Base-by-base conservation (phyloP, 2,113 vertebrate genomes). In the Mus musculus region DNA sequence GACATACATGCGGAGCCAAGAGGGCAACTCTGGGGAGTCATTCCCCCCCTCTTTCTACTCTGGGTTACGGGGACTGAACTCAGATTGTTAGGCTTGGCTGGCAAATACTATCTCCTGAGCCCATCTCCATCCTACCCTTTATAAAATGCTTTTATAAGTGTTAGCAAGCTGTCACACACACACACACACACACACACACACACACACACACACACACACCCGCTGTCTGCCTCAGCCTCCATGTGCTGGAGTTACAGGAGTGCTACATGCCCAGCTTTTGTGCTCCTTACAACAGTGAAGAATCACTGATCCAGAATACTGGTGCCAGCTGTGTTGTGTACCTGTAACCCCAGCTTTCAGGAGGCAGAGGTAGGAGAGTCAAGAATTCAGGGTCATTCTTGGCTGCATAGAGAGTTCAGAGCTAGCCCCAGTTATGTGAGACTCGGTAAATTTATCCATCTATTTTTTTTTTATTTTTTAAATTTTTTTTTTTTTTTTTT, bases 61-160 rank as follows among this genome's bases (percentile, higher is more conserved):
- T 26, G 54, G 5, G 20, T 14, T 36, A 36, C 22, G 7, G 52
- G 54, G 22, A 7, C 4, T 85, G 59, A 42, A 30, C 59, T 30
- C n/a, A 17, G 22, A 26, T 85, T 22, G 7, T 63, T 26, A 8
- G 36, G 56, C 81, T 84, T 84, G n/a, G 6, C 20, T 63, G n/a
- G 14, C n/a, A 42, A 59, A 59, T 9, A 59, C 78, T 39, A 63
- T 63, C 59, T 63, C 24, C n/a, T 42, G 22, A 16, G 81, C 22
- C n/a, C n/a, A 26, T 42, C 24, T 69, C 56, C n/a, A 63, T 84
- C 22, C 56, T 84, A 12, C 26, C 4, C 71, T 28, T 78, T 80
- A 26, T 46, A 76, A 67, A 56, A 69, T 30, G 20, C 72, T 89
- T 96, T 84, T 93, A 61, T 42, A 88, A 80, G 26, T 90, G 91